Evolutionary conservation across 35 echinoderm and acorn worm genomes (phyloP).

Genomic region (Chiridota heheva): DNA sequence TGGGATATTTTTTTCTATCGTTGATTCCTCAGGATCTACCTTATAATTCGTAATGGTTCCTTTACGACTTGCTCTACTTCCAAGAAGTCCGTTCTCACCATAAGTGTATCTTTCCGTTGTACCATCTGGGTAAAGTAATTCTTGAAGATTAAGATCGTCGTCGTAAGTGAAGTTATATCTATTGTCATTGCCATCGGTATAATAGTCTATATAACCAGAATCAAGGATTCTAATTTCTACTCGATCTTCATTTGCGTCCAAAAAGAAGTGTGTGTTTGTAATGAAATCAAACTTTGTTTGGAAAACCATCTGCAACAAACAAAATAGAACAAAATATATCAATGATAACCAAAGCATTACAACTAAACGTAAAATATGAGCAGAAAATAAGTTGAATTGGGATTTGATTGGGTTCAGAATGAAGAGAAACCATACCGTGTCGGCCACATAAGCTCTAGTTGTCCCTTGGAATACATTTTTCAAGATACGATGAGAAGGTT

Average conservation of each 20-base stretch:
- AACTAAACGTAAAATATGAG: too few species aligned
- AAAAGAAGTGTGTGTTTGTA: neutral
- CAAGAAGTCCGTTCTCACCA: constrained; percentile 45
- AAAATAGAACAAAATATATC: neutral
- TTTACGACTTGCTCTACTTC: neutral
- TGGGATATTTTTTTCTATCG: neutral
- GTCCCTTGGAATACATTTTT: too few species aligned
- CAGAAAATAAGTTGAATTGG: too few species aligned
- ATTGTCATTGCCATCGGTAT: constrained; percentile 48
- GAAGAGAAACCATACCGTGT: too few species aligned
- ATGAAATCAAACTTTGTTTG: constrained; percentile 6
- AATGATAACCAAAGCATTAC: neutral
- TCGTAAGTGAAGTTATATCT: constrained; percentile 17
- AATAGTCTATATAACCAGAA: constrained; percentile 7
- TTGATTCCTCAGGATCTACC: constrained; percentile 10
- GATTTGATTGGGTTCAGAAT: too few species aligned
- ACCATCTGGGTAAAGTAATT: constrained; percentile 40
- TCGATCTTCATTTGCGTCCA: constrained; percentile 20
- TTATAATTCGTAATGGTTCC: constrained; percentile 15
- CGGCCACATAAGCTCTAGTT: too few species aligned
- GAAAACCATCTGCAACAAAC: neutral
- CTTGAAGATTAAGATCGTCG: neutral
- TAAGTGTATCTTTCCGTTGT: constrained; percentile 25
- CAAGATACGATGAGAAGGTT: too few species aligned
- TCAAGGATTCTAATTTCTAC: neutral